These are phyloP conservation scores for Chaitophorus viminalis DNA, from an alignment of 2,888 invertebrate genomes.

Conservation along the genomic window DNA sequence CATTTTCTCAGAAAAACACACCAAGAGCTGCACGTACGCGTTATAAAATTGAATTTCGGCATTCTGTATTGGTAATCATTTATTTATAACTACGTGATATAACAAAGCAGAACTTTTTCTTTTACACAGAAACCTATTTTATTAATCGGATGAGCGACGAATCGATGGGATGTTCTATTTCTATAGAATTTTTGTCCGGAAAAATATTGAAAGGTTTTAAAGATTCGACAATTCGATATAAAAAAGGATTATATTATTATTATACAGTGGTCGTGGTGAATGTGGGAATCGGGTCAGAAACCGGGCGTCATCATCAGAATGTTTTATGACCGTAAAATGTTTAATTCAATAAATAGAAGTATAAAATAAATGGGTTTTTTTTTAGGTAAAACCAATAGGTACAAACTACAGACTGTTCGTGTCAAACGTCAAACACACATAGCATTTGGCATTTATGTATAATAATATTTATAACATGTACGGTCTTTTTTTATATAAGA, in stretches of 20 bases:
- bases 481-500: neutral
- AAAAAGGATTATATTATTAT: conserved; percentile 56
- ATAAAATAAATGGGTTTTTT: neutral
- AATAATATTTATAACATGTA: neutral
- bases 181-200: neutral
- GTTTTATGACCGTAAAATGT: conserved; percentile 29
- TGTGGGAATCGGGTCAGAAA: conserved; percentile 54
- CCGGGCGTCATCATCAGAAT: neutral
- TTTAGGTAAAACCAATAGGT: conserved; percentile 8
- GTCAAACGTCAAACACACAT: neutral
- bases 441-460: neutral
- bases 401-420: neutral
- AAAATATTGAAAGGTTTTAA: conserved; percentile 21
- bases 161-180: conserved; percentile 42
- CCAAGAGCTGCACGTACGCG: neutral
- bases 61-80: neutral
- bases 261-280: neutral
- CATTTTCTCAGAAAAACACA: neutral
- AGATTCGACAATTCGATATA: conserved; percentile 11
- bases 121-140: neutral
- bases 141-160: conserved; percentile 4
- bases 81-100: conserved; percentile 14
- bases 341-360: conserved; percentile 7
- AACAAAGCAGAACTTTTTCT: conserved; percentile 16
- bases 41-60: neutral